Percentiles rank a stretch among this genome's conserved stretches.
Conservation (phyloP, 2,113 vertebrate species). For the Talpa occidentalis region DNA sequence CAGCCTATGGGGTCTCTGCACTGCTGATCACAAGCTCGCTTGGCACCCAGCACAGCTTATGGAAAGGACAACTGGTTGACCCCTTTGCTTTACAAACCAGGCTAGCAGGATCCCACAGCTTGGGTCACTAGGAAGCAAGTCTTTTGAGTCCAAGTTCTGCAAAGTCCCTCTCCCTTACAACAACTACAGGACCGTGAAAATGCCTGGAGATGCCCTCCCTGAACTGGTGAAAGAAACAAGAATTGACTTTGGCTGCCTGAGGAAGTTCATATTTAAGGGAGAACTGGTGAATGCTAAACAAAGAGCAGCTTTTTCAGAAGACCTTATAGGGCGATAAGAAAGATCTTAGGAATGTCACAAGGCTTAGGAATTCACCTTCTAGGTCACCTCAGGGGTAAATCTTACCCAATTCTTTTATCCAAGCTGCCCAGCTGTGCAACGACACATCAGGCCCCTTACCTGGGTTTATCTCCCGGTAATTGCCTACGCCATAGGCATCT, state of each 20-base stretch:
- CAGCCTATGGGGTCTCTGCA: too few relatives aligned
- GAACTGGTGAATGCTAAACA: not conserved
- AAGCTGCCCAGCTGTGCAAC: not conserved
- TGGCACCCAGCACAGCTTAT: not conserved
- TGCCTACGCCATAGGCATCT: slow-evolving; percentile 96
- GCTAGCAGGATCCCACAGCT: not conserved
- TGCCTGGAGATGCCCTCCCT: not conserved
- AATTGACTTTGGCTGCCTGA: not conserved
- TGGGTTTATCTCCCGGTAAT: slow-evolving; percentile 97
- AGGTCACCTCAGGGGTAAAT: not conserved
- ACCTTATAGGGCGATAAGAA: not conserved
- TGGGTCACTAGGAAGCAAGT: not conserved
- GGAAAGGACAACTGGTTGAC: not conserved
- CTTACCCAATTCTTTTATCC: not conserved
- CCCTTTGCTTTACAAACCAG: not conserved
- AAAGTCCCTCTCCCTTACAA: not conserved
- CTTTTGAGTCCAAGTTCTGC: not conserved
- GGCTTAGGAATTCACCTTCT: not conserved
- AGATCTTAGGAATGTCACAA: not conserved
- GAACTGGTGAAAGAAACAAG: not conserved
- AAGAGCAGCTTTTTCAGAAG: not conserved
- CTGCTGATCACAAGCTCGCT: not conserved
- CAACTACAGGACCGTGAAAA: not conserved
- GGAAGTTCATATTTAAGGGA: not conserved
- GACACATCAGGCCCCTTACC: slow-evolving; percentile 81